Percentiles rank a stretch among this genome's conserved stretches.
Evolutionary conservation across 53 echinoderm and acorn worm genomes (phyloP).

Genomic region (Hippasteria phrygiana): DNA sequence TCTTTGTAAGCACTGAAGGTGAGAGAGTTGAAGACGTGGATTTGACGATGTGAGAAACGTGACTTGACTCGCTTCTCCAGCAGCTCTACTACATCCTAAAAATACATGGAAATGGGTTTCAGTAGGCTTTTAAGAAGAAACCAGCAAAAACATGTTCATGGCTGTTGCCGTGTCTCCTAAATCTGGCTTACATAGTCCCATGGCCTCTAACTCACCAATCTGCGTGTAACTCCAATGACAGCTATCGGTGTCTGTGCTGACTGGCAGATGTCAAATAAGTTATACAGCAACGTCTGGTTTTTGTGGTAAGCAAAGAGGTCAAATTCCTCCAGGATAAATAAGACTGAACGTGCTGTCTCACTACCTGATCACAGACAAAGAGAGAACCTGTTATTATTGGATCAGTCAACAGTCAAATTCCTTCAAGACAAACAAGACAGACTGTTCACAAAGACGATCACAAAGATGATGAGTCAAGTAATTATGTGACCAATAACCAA

Average conservation of each 20-base stretch:
- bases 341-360: constrained; percentile 77
- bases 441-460: constrained; percentile 34
- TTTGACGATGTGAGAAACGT: constrained; percentile 94
- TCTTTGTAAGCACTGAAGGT: constrained; percentile 84
- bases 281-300: constrained; percentile 95
- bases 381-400: no score
- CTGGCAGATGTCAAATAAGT: constrained; percentile 94
- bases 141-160: no score
- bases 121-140: neutral
- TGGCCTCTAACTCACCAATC: constrained; percentile 77
- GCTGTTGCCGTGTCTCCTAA: no score
- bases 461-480: neutral
- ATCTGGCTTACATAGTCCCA: neutral
- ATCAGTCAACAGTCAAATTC: no score
- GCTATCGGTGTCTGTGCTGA: constrained; percentile 95
- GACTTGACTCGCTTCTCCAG: constrained; percentile 94
- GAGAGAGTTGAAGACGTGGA: constrained; percentile 90
- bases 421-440: constrained; percentile 91
- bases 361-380: no score
- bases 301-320: constrained; percentile 96
- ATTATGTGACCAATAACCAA: no score
- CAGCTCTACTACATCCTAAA: constrained; percentile 90
- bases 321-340: constrained; percentile 94
- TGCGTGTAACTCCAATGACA: constrained; percentile 93
- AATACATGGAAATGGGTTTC: neutral